Percentiles rank a stretch among this genome's conserved stretches.
Conservation (phyloP, 2,888 invertebrate genomes). For the Agrochola lota region DNA sequence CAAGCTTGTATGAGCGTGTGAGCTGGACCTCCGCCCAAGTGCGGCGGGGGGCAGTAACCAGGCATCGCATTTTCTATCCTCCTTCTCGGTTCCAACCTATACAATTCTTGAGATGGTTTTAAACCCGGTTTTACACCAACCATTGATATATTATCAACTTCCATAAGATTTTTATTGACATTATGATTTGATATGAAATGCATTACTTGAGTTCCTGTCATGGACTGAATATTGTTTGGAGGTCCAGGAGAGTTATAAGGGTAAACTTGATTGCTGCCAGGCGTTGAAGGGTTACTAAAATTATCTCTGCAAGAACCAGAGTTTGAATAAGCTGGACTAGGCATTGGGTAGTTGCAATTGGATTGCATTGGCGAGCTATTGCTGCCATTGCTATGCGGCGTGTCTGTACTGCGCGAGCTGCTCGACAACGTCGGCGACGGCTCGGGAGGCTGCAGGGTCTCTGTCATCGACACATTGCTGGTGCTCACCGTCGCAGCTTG, state of each 20-base stretch:
- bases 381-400: slow-evolving; percentile 85
- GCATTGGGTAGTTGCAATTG: slow-evolving; percentile 83
- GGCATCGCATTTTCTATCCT: slow-evolving; percentile 85
- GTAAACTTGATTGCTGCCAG: slow-evolving; percentile 78
- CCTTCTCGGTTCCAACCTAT: slow-evolving; percentile 78
- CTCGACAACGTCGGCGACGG: slow-evolving; percentile 91
- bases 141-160: slow-evolving; percentile 89
- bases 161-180: slow-evolving; percentile 88
- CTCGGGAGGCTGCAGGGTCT: slow-evolving; percentile 88
- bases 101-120: slow-evolving; percentile 78
- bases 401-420: slow-evolving; percentile 88
- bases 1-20: slow-evolving; percentile 85
- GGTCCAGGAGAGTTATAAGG: slow-evolving; percentile 85
- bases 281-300: slow-evolving; percentile 84
- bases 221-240: slow-evolving; percentile 74
- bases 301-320: slow-evolving; percentile 83
- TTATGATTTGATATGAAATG: slow-evolving; percentile 89
- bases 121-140: slow-evolving; percentile 84
- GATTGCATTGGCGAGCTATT: slow-evolving; percentile 80
- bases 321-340: slow-evolving; percentile 89
- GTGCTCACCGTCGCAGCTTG: slow-evolving; percentile 96
- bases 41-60: slow-evolving; percentile 88
- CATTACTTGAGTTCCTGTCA: slow-evolving; percentile 87
- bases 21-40: slow-evolving; percentile 86
- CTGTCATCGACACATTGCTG: slow-evolving; percentile 94